These are phyloP conservation scores for Lampris megalopsis DNA, from an alignment of 2,113 vertebrate genomes.

Conservation along the genomic window DNA sequence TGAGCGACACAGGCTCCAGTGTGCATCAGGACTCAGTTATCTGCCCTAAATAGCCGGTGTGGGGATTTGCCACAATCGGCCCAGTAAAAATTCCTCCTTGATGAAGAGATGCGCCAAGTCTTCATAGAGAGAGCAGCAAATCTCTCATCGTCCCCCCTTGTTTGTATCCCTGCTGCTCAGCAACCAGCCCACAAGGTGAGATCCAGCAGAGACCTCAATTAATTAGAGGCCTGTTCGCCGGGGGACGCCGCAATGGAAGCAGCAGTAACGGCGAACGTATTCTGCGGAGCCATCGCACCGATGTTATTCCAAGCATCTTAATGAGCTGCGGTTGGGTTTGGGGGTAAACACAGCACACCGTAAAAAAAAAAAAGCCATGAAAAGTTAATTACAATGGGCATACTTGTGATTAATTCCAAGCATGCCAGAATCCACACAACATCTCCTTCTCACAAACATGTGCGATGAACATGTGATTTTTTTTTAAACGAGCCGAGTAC, in stretches of 20 bases:
- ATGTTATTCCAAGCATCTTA: constrained; percentile 10
- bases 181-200: constrained; percentile 67
- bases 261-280: not conserved
- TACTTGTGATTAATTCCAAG: constrained; percentile 32
- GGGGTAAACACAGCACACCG: not conserved
- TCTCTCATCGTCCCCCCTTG: constrained; percentile 51
- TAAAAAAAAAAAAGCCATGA: constrained; percentile 3
- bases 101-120: constrained; percentile 59
- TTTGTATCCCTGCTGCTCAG: constrained; percentile 72
- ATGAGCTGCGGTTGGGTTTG: constrained; percentile 29
- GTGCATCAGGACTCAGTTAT: constrained; percentile 15
- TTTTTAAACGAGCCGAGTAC: constrained; percentile 25
- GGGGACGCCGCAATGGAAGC: not conserved
- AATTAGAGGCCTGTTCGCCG: constrained; percentile 26
- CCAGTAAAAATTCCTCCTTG: constrained; percentile 57
- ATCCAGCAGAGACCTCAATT: constrained; percentile 16
- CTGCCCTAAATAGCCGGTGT: constrained; percentile 33
- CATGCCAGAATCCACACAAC: constrained; percentile 10
- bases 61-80: not conserved
- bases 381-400: constrained; percentile 35
- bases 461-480: constrained; percentile 40
- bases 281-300: not conserved
- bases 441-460: constrained; percentile 29
- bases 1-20: constrained; percentile 46
- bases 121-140: constrained; percentile 27